Evolutionary conservation across 2,113 vertebrate genomes (phyloP), one percentile per base, ranked within the genome.

Genomic region (Romanogobio albipinnatus): DNA sequence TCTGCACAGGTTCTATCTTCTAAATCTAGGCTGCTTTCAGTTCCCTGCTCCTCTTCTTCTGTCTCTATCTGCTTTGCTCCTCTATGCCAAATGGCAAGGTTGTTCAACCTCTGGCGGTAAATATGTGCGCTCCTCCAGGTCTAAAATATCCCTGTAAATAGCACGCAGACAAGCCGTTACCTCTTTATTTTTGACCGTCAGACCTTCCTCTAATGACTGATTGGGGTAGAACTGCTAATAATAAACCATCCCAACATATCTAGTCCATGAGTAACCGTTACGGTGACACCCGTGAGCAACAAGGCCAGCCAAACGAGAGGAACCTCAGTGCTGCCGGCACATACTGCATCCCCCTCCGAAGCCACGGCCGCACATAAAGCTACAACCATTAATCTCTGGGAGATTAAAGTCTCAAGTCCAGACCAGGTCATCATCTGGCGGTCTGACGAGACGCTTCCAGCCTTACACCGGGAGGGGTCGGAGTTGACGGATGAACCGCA

Each of bases 131-230:
- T 84, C 86, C 87, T 91, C 90, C 75, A 22, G 91, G 80, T 87
- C 94, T 83, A 51, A 90, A 91, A 93, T 90, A 90, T 73, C 93
- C 90, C 86, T 33, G 93, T 95, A 92, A 96, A 95, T 96, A 96
- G 88, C 43, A 22, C 87, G 90, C 59, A 93, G 94, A 90, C 94
- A 89, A 93, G 85, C 90, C 88, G 89, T 93, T 93, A 87, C 90
- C 94, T 94, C 93, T 95, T 94, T 97, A 96, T 96, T 96, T 95
- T 93, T 95, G 96, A 95, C 95, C 94, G 93, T 90, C 89, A 90
- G 94, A 93, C 93, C 86, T 85, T 93, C 89, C 95, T 93, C 92
- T 94, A 96, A 95, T 94, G 90, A 95, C 94, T 88, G 89, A 94
- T 82, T 92, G 95, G 91, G 92, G 95, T 94, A 92, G 85, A 87